Percentiles rank a stretch among this genome's conserved stretches.
phyloP scores from a whole-genome alignment of 2,113 vertebrate species.

The Oncorhynchus masou region DNA sequence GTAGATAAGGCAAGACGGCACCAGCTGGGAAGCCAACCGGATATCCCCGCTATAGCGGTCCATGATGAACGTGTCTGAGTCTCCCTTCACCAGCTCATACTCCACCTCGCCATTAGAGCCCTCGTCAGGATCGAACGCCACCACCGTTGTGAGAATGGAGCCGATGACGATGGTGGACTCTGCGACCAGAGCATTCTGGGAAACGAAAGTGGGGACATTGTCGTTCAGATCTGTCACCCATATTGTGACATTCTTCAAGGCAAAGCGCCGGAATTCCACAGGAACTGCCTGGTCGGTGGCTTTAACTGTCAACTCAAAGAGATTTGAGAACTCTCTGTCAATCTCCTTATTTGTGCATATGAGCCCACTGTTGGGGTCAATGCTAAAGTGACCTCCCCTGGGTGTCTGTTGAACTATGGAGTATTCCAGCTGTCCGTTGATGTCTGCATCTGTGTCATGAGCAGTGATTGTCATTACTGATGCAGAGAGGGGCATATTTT shows the following conservation, averaged over 20 bases:
- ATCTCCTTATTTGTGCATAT: constrained; percentile 87
- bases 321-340: constrained; percentile 91
- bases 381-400: constrained; percentile 87
- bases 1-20: constrained; percentile 87
- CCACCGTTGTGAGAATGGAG: constrained; percentile 87
- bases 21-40: constrained; percentile 84
- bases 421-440: constrained; percentile 89
- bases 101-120: constrained; percentile 94
- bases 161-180: constrained; percentile 89
- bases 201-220: constrained; percentile 88
- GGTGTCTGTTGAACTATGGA: constrained; percentile 90
- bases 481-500: constrained; percentile 88
- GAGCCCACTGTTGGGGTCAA: constrained; percentile 81
- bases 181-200: constrained; percentile 88
- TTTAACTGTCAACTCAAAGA: constrained; percentile 93
- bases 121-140: constrained; percentile 93
- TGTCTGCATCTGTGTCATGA: constrained; percentile 92
- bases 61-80: constrained; percentile 90
- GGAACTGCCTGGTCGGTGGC: constrained; percentile 92
- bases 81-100: constrained; percentile 90
- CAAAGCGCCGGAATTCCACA: constrained; percentile 84
- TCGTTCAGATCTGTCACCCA: constrained; percentile 94
- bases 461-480: constrained; percentile 88
- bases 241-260: constrained; percentile 93
- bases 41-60: constrained; percentile 94